Evolutionary conservation across 2,113 vertebrate genomes (phyloP), one percentile per base, ranked within the genome.

Genomic region (Nothocercus nigrocapillus): DNA sequence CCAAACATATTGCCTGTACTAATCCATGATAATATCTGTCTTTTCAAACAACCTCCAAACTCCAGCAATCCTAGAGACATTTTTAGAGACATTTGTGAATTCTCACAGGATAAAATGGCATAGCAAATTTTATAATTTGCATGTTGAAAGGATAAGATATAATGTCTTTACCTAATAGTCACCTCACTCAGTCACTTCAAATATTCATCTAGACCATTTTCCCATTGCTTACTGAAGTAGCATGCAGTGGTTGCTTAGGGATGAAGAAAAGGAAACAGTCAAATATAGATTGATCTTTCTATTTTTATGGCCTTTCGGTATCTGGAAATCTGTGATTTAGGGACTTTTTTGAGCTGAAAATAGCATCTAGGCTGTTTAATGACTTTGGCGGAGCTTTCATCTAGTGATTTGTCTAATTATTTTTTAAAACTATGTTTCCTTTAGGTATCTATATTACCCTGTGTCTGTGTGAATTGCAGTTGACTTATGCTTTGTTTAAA

Each of bases 231-330:
- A 18, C 6, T 40, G 4, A 7, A 7, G 40, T 4, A 47, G n/a
- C 8, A n/a, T 22, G 12, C 24, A 28, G 6, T 11, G 42, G 7
- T 4, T 59, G 1, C 11, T 81, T 59, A 51, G 1, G 1, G 21
- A 36, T 42, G 21, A 73, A 78, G 16, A 49, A 74, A 66, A 93
- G 3, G 18, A 89, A 79, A 2, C 5, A 58, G 5, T 34, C 28
- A 82, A 68, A 51, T 32, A 40, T 2, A 70, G 14, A 54, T 16
- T 19, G 22, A 21, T 56, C 4, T n/a, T 56, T 76, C 18, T 1
- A 24, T 54, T 88, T 18, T 85, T 82, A 27, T 8, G 72, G 9
- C 3, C 1, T 67, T 79, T 72, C 9, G 13, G 4, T 64, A 64
- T 79, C 13, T 70, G 22, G 5, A 90, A 79, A 49, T 70, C 9